Evolutionary conservation across 2,888 invertebrate genomes (phyloP).

Genomic region (Tridacna crocea): DNA sequence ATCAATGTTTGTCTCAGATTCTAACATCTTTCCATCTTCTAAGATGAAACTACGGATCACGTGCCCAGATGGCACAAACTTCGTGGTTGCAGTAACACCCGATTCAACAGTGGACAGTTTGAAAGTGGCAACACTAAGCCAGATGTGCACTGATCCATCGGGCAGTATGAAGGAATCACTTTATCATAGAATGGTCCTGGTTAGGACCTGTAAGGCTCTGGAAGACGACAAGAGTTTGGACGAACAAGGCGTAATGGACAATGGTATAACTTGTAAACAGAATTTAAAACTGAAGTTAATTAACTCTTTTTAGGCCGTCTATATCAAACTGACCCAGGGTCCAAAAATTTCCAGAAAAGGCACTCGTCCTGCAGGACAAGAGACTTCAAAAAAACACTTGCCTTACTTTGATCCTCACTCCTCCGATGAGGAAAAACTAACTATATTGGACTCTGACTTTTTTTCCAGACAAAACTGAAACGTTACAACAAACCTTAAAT

Average conservation of each 20-base stretch:
- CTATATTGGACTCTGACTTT: too few relatives aligned
- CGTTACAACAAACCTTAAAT: too few relatives aligned
- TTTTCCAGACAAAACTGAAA: too few relatives aligned
- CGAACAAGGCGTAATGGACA: slow-evolving; percentile 82
- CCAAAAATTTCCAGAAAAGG: too few relatives aligned
- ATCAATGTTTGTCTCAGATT: slow-evolving; percentile 84
- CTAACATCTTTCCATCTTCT: slow-evolving; percentile 78
- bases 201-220: slow-evolving; percentile 81
- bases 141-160: slow-evolving; percentile 73
- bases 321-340: too few relatives aligned
- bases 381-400: too few relatives aligned
- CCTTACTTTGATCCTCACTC: too few relatives aligned
- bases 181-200: slow-evolving; percentile 83
- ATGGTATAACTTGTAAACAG: slow-evolving; percentile 74
- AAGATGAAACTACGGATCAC: slow-evolving; percentile 82
- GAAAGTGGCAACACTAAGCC: slow-evolving; percentile 83
- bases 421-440: too few relatives aligned
- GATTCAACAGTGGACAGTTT: slow-evolving; percentile 83
- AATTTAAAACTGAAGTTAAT: too few relatives aligned
- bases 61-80: slow-evolving; percentile 81
- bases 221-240: slow-evolving; percentile 82
- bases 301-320: too few relatives aligned
- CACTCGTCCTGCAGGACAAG: too few relatives aligned
- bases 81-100: slow-evolving; percentile 77
- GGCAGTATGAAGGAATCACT: slow-evolving; percentile 83